phyloP scores from a whole-genome alignment of 2,797 vertebrate genomes.

The Platyrinchus mystaceus region DNA sequence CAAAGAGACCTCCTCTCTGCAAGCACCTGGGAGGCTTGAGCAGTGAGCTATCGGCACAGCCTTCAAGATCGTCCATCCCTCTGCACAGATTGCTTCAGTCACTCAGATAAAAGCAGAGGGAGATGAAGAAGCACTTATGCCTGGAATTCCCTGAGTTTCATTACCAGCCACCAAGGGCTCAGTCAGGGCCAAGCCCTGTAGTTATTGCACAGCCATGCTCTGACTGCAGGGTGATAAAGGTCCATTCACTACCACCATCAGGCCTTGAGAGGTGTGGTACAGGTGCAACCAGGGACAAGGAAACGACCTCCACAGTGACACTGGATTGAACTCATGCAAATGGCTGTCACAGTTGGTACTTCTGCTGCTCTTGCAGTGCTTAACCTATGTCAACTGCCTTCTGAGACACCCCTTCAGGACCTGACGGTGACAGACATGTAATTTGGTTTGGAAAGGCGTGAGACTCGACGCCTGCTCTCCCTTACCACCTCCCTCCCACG shows the following conservation, averaged over 20 bases:
- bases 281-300: background rate
- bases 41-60: background rate
- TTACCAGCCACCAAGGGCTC: background rate
- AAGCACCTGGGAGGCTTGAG: background rate
- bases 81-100: background rate
- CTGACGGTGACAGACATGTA: fast-evolving
- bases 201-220: background rate
- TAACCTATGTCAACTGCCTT: slow-evolving; percentile 22
- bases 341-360: background rate
- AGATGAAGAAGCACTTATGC: background rate
- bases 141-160: slow-evolving; percentile 19
- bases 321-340: background rate
- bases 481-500: background rate
- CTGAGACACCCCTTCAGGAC: background rate
- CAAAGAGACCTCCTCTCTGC: background rate
- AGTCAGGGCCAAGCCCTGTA: background rate
- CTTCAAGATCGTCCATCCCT: background rate
- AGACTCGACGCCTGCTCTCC: background rate
- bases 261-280: background rate
- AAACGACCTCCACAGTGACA: fast-evolving
- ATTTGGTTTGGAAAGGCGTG: fast-evolving
- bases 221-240: background rate
- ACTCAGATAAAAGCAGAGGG: slow-evolving; percentile 1
- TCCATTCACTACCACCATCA: fast-evolving
- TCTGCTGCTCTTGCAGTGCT: background rate